Base-by-base conservation (phyloP, 2,113 vertebrate species). In the Taxidea taxus region DNA sequence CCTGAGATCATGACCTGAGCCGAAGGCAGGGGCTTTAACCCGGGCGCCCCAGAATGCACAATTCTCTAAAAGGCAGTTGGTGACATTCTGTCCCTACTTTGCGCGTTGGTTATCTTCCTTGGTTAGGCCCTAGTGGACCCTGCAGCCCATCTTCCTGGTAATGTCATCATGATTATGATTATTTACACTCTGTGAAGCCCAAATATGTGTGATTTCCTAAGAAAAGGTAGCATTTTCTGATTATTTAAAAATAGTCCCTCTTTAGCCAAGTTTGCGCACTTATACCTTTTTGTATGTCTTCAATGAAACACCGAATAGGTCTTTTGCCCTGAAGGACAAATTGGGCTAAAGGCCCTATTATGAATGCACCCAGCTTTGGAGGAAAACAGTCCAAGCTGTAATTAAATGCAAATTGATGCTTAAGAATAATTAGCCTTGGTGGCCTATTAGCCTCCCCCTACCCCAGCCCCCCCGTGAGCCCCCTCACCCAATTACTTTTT, bases 341-440 rank as follows among this genome's bases (percentile, higher is more conserved):
- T 98, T 97, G 94, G 96, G 97, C 98, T 94, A 97, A 98, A 98
- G 97, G 96, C 81, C 91, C n/a, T 97, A 37, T 98, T 96, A 98
- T 98, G 98, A 98, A 98, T 97, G 97, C 97, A 95, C 98, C 98
- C 91, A 84, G 89, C 96, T 98, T 98, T 96, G 91, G 97, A 99
- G 97, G 97, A 98, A 98, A 98, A 98, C 98, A 99, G 99, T 98
- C 99, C 98, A 99, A 98, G 99, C 99, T 98, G 98, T 99, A 98
- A 98, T 99, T 98, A 99, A 98, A 98, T 98, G 97, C 98, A 98
- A 98, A 98, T 90, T 97, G 97, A 97, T 98, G 98, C 98, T 98
- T 97, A 98, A 97, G 98, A 99, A 98, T 99, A 99, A 99, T 99
- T 99, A 99, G 98, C 98, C 98, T 97, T 96, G 98, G 98, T 98